Percentiles rank a stretch among this genome's conserved stretches.
These are phyloP conservation scores for Epizoanthus scotinus DNA, from an alignment of 92 coral and sea anemone species.

Conservation along the genomic window DNA sequence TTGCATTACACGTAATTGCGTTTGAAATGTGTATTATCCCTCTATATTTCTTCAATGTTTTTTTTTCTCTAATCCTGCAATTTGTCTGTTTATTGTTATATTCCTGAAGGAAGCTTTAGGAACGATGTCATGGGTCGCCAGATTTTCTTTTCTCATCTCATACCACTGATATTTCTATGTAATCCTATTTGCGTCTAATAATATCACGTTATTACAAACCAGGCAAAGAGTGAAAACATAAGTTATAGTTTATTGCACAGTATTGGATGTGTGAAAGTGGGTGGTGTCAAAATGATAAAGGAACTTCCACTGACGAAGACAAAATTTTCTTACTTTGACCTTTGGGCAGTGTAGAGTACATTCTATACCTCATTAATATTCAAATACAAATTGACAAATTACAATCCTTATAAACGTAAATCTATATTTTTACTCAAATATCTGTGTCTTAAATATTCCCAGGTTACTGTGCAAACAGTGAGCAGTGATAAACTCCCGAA, in stretches of 20 bases:
- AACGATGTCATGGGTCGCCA: not conserved
- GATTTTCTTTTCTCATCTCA: not conserved
- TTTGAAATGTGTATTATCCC: not conserved
- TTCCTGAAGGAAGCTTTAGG: not conserved
- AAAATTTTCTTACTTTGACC: not conserved
- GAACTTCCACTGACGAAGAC: constrained; percentile 3
- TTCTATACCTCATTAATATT: not conserved
- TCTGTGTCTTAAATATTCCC: too few relatives aligned
- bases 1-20: not conserved
- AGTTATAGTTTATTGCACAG: not conserved
- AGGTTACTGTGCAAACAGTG: too few relatives aligned
- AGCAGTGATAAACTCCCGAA: too few relatives aligned
- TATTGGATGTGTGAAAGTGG: not conserved
- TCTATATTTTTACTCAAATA: not conserved
- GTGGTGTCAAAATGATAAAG: constrained; percentile 28
- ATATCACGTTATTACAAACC: not conserved
- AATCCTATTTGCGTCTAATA: not conserved
- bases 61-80: not conserved
- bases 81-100: not conserved
- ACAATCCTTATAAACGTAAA: not conserved
- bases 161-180: not conserved
- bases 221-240: not conserved
- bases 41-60: not conserved
- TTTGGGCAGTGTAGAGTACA: not conserved
- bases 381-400: not conserved